phyloP scores from a whole-genome alignment of 2,888 invertebrate species.

The Diadegma fenestrale region DNA sequence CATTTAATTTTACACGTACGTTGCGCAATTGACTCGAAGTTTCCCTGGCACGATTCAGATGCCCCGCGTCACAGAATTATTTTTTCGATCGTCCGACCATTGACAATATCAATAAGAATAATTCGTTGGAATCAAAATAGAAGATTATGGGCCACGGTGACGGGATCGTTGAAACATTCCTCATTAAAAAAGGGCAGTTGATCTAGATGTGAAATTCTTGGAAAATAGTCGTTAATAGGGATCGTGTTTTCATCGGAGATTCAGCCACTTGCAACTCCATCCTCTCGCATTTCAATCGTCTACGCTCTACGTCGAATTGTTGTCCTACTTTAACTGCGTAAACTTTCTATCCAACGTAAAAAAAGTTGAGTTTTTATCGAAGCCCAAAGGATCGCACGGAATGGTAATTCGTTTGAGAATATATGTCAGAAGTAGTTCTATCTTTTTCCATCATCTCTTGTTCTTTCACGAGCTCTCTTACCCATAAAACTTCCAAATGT shows the following conservation, averaged over 20 bases:
- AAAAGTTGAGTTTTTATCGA: conserved; percentile 57
- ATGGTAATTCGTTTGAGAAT: conserved; percentile 61
- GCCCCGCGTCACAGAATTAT: background rate
- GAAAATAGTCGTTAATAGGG: conserved; percentile 12
- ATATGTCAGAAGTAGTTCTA: conserved; percentile 47
- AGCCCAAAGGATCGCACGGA: conserved; percentile 42
- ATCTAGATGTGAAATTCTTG: background rate
- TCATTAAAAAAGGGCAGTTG: background rate
- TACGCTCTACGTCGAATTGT: conserved; percentile 7
- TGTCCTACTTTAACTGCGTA: conserved; percentile 34
- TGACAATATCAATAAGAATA: background rate
- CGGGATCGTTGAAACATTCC: conserved; percentile 35
- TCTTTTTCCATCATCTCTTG: conserved; percentile 42
- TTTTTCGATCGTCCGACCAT: background rate
- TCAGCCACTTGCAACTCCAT: conserved; percentile 27
- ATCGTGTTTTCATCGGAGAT: conserved; percentile 41
- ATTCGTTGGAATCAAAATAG: conserved; percentile 7
- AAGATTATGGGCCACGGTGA: background rate
- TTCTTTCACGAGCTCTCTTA: conserved; percentile 29
- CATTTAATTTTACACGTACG: background rate
- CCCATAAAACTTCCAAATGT: conserved; percentile 47
- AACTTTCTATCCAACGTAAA: conserved; percentile 43
- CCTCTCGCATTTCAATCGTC: conserved; percentile 7
- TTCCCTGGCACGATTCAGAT: background rate
- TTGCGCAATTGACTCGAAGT: conserved; percentile 24